phyloP scores from a whole-genome alignment of 2,113 vertebrate species.

The Hyaena hyaena region DNA sequence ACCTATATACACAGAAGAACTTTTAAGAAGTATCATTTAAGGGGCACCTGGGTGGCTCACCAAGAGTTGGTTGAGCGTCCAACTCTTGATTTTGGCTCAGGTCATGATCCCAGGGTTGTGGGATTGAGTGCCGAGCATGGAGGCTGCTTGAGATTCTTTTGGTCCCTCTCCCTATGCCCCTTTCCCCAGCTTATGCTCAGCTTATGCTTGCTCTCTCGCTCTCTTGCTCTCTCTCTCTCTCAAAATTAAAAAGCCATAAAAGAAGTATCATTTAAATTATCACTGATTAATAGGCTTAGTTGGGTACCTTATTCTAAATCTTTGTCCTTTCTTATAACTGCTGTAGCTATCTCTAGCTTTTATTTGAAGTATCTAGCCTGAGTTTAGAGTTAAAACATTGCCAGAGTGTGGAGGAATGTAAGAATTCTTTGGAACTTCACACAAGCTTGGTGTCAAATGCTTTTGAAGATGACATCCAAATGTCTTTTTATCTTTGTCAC shows the following conservation, averaged over 20 bases:
- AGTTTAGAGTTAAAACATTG: constrained; percentile 1
- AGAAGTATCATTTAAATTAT: constrained; percentile 30
- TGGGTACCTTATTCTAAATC: background rate
- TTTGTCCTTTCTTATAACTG: background rate
- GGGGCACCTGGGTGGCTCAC: too few species aligned
- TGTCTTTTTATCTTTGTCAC: constrained; percentile 51
- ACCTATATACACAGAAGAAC: background rate
- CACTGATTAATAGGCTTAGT: background rate
- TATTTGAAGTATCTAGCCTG: background rate
- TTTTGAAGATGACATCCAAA: constrained; percentile 55
- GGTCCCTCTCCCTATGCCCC: too few species aligned
- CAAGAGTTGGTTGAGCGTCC: too few species aligned
- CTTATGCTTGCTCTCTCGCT: too few species aligned
- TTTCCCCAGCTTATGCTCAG: too few species aligned
- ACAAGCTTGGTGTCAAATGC: background rate
- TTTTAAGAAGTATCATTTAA: constrained; percentile 40
- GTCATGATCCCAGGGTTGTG: too few species aligned
- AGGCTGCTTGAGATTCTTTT: too few species aligned
- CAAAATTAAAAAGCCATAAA: background rate
- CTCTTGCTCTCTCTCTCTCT: too few species aligned
- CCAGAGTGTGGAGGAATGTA: background rate
- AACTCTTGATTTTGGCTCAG: too few species aligned
- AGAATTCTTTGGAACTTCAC: background rate
- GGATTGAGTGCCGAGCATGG: too few species aligned
- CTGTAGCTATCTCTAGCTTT: background rate